A percentile compares a stretch with the other conserved stretches of the same genome.
These are phyloP conservation scores for Petrolisthes manimaculis DNA, from an alignment of 2,888 invertebrate species.

Conservation along the genomic window DNA sequence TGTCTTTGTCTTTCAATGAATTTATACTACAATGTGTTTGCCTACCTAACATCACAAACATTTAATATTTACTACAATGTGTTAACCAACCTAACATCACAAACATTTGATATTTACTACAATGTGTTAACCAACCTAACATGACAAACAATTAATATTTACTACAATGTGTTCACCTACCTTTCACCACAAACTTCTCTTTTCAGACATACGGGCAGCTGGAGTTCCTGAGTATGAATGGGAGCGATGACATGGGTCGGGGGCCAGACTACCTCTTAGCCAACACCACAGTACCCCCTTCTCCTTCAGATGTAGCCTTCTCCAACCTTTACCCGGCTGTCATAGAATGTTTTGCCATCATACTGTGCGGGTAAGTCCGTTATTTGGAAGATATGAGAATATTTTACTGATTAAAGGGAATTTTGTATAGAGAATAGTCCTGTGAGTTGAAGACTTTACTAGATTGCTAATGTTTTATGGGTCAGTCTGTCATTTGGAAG, in stretches of 20 bases:
- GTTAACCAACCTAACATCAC: background rate
- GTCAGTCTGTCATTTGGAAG: too few relatives aligned
- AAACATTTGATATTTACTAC: background rate
- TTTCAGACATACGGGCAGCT: conserved; percentile 57
- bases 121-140: too few relatives aligned
- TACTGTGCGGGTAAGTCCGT: conserved; percentile 84
- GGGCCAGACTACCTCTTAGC: background rate
- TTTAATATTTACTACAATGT: too few relatives aligned
- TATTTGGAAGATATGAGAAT: background rate
- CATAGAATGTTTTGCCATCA: conserved; percentile 91
- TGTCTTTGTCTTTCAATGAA: too few relatives aligned
- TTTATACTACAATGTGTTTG: too few relatives aligned
- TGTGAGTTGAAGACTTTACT: background rate
- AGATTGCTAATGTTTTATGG: too few relatives aligned
- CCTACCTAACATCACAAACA: too few relatives aligned
- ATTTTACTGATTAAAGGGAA: too few relatives aligned
- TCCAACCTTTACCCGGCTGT: conserved; percentile 91
- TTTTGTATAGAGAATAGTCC: too few relatives aligned
- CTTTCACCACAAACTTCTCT: background rate
- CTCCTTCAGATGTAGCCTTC: conserved; percentile 68
- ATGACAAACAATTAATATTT: too few relatives aligned
- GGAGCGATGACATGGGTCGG: background rate
- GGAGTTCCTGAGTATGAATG: conserved; percentile 41
- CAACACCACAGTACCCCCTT: background rate
- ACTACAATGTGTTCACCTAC: too few relatives aligned